Evolutionary conservation across 2,888 invertebrate genomes (phyloP), one percentile per base, ranked within the genome.

Genomic region (Chloroclysta siterata): DNA sequence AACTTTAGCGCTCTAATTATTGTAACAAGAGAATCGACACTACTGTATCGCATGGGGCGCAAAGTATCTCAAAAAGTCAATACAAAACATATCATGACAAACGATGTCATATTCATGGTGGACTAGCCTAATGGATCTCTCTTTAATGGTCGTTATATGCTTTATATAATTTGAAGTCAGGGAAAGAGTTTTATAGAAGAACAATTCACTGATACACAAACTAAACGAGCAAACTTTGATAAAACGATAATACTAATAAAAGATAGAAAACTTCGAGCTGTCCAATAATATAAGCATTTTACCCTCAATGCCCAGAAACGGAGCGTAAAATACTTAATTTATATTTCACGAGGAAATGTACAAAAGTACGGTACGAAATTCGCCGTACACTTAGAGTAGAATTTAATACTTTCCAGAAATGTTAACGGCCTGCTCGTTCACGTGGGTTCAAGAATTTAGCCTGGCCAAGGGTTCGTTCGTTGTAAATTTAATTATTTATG

Each of bases 351-450:
- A 22, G 6, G 13, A 39, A 41, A 39, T 52, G 39, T 52, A 39
- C 39, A 39, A 39, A 13, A 52, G 14, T 52, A 33, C 8, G n/a
- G 29, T 29, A 29, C 29, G 29, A 29, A 29, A 29, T 29, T 29
- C 6, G n/a, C 14, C 33, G 29, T 33, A 33, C n/a, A 33, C 50
- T 39, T 29, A 29, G 29, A 4, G 28, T 29, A 29, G 50, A 33
- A 33, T 53, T 17, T 44, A 44, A 53, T 52, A 53, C 52, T 22
- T 17, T 53, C 39, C 52, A 41, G 52, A 22, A 53, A 53, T 53
- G 14, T 41, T 17, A 41, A 22, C 7, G 0, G 52, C 39, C 41
- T 39, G 36, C 11, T 53, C 22, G 52, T 41, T n/a, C 39, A 39
- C 13, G 39, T 41, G 13, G 39, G 41, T 41, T 48, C 28, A 48